These are phyloP conservation scores for Crioceris asparagi DNA, from an alignment of 2,888 invertebrate genomes.

Conservation along the genomic window DNA sequence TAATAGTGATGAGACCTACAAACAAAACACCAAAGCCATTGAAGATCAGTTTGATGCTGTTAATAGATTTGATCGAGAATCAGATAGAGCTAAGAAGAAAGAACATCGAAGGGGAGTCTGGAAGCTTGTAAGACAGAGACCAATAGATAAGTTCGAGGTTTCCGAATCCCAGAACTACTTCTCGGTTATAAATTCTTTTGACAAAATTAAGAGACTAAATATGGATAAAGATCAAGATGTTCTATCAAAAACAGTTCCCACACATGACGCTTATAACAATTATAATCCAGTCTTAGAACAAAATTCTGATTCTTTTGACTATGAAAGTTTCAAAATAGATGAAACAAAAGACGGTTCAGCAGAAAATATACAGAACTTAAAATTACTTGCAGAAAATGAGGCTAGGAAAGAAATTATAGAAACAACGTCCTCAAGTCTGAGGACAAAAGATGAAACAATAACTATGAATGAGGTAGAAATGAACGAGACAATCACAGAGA, in stretches of 20 bases:
- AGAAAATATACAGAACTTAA: too few species aligned
- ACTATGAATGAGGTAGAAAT: background rate
- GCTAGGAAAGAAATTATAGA: background rate
- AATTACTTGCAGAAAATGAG: too few species aligned
- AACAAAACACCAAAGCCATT: conserved; percentile 13
- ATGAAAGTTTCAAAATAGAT: conserved; percentile 5
- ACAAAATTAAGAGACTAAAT: background rate
- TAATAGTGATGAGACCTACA: conserved; percentile 13
- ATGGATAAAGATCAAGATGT: background rate
- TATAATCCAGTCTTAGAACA: conserved; percentile 10
- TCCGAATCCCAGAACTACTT: conserved; percentile 71
- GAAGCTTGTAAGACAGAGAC: conserved; percentile 58
- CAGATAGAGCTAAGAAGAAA: conserved; percentile 13
- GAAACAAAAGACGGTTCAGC: background rate
- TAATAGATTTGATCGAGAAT: conserved; percentile 16
- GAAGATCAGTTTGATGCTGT: conserved; percentile 16
- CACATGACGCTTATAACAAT: conserved; percentile 6
- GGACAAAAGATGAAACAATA: background rate
- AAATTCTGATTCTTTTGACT: conserved; percentile 7
- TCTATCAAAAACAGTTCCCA: too few species aligned
- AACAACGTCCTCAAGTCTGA: background rate
- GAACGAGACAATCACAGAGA: background rate
- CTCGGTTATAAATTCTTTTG: conserved; percentile 24
- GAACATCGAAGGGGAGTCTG: conserved; percentile 54
- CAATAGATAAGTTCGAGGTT: conserved; percentile 59